Evolutionary conservation across 2,888 invertebrate species (phyloP).

Genomic region (Chymomyza amoena): DNA sequence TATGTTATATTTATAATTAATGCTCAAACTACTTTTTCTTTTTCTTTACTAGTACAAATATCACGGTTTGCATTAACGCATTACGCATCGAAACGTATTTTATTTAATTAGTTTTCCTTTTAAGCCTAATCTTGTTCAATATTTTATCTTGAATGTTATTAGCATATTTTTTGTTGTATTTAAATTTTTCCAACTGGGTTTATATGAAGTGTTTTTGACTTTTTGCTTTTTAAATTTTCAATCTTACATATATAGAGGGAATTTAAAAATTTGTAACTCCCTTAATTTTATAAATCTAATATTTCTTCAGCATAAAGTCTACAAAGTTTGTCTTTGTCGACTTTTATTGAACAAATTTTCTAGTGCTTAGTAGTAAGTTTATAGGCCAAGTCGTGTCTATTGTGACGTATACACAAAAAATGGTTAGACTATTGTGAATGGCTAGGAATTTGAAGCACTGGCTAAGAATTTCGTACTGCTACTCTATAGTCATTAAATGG

Average conservation of each 20-base stretch:
- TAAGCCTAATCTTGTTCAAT: neutral
- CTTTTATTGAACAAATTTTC: neutral
- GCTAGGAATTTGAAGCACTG: slow-evolving; percentile 25
- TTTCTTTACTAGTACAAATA: slow-evolving; percentile 75
- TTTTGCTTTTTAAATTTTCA: neutral
- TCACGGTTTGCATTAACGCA: slow-evolving; percentile 67
- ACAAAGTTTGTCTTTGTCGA: neutral
- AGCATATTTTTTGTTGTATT: neutral
- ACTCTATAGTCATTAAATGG: slow-evolving; percentile 25
- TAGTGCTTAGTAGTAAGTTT: neutral
- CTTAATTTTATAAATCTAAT: neutral
- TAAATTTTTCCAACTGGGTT: slow-evolving; percentile 1
- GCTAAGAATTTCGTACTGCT: neutral
- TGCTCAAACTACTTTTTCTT: slow-evolving; percentile 13
- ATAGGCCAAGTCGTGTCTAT: neutral
- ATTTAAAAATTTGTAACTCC: neutral
- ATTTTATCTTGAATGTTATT: slow-evolving; percentile 3
- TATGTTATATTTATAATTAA: slow-evolving; percentile 32
- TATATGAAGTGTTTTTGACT: neutral
- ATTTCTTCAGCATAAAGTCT: neutral
- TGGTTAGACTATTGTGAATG: slow-evolving; percentile 47
- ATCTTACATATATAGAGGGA: neutral
- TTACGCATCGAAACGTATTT: slow-evolving; percentile 45
- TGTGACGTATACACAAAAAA: slow-evolving; percentile 18
- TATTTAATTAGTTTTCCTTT: slow-evolving; percentile 7